Conservation (phyloP, 2,113 vertebrate species). For the Nansenia antarctica region DNA sequence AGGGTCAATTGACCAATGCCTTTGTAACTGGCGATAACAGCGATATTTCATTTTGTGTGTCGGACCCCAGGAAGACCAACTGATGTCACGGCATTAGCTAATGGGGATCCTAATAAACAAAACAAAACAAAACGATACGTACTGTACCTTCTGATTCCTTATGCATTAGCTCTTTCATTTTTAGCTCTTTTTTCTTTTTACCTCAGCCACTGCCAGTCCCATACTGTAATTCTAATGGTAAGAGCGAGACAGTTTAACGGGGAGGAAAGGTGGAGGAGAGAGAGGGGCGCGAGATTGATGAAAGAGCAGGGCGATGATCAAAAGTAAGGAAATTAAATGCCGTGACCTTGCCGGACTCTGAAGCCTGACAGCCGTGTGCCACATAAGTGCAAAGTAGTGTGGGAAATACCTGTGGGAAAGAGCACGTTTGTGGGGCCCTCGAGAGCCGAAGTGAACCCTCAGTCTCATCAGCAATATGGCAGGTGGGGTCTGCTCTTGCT, state of each 20-base stretch:
- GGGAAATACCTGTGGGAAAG: constrained; percentile 49
- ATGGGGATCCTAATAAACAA: no score
- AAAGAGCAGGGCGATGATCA: constrained; percentile 56
- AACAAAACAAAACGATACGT: no score
- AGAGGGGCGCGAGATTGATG: constrained; percentile 42
- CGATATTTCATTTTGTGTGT: no score
- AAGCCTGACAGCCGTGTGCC: constrained; percentile 34
- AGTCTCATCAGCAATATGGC: constrained; percentile 32
- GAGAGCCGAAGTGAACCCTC: constrained; percentile 34
- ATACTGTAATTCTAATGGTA: neutral
- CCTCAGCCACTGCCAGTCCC: neutral
- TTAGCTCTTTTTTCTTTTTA: neutral
- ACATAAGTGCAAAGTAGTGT: constrained; percentile 64
- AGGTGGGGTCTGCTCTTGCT: neutral
- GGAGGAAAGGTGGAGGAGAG: neutral
- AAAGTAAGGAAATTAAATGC: constrained; percentile 68
- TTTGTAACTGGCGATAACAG: no score
- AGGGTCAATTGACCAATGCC: no score
- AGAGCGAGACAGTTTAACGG: neutral
- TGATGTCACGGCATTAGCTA: no score
- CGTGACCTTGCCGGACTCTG: constrained; percentile 61
- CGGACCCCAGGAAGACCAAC: no score
- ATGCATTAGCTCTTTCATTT: neutral
- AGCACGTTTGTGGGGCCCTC: constrained; percentile 20
- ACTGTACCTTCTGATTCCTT: no score